These are phyloP conservation scores for Calliopsis andreniformis DNA, from an alignment of 1,140 invertebrate species.

Conservation along the genomic window DNA sequence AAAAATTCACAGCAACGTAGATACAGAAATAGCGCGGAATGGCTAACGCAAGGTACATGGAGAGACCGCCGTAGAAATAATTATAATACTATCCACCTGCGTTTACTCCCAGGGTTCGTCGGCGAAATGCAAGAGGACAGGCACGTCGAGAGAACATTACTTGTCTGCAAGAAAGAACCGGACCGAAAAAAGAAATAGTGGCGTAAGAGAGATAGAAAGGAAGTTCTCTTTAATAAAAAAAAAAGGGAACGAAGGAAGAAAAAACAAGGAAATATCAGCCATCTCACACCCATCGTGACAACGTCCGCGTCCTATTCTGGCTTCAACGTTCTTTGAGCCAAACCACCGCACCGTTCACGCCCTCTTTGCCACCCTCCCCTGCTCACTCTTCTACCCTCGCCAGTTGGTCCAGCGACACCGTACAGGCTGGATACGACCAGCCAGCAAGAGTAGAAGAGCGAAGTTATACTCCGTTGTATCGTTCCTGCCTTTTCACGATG, in stretches of 20 bases:
- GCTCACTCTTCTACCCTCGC: background rate
- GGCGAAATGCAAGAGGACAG: conserved; percentile 33
- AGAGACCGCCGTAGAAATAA: background rate
- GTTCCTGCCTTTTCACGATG: conserved; percentile 57
- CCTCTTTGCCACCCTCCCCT: conserved; percentile 18
- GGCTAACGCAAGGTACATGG: background rate
- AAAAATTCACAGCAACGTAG: too few species aligned
- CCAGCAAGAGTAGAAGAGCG: conserved; percentile 14
- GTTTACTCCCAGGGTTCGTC: conserved; percentile 7
- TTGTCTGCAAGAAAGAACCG: background rate
- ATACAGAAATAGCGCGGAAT: too few species aligned
- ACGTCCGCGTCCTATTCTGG: conserved; percentile 61
- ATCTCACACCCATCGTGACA: conserved; percentile 63
- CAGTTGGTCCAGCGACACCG: conserved; percentile 32
- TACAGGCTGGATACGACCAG: conserved; percentile 40
- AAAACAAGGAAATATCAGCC: conserved; percentile 64
- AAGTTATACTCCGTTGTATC: conserved; percentile 57
- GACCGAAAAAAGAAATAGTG: background rate
- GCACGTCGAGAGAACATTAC: conserved; percentile 12
- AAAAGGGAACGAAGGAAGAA: conserved; percentile 7
- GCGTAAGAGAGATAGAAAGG: conserved; percentile 18
- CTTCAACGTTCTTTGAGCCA: conserved; percentile 66
- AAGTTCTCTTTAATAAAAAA: conserved; percentile 32
- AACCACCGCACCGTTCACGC: conserved; percentile 56
- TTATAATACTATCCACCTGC: conserved; percentile 33